Evolutionary conservation across 2,113 vertebrate genomes (phyloP).

Genomic region (Archilochus colubris): DNA sequence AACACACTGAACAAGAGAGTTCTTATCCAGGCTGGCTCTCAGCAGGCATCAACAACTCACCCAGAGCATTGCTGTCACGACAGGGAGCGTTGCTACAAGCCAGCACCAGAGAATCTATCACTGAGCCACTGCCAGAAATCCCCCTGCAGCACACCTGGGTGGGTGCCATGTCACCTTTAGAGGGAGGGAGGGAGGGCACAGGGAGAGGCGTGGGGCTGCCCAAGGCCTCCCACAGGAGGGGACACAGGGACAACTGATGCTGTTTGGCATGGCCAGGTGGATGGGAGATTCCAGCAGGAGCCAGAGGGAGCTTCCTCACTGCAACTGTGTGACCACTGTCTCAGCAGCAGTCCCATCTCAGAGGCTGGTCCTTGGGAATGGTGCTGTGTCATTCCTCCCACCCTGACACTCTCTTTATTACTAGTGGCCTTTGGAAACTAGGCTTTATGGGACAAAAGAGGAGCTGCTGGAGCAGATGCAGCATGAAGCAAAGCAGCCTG

Average conservation of each 20-base stretch:
- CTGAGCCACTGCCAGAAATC: background rate
- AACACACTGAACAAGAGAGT: background rate
- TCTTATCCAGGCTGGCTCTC: background rate
- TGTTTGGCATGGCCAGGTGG: fast-evolving
- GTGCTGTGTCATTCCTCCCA: background rate
- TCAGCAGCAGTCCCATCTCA: background rate
- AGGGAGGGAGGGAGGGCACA: background rate
- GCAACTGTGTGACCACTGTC: fast-evolving
- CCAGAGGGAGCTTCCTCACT: background rate
- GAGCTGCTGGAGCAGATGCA: background rate
- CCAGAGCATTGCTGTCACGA: no score
- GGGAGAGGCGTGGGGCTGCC: no score
- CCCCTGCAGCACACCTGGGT: background rate
- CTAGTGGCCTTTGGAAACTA: background rate
- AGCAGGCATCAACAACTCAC: background rate
- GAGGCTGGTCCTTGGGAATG: background rate
- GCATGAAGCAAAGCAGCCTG: background rate
- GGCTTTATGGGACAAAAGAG: background rate
- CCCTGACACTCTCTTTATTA: background rate
- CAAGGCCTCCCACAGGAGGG: background rate
- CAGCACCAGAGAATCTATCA: fast-evolving
- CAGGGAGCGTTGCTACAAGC: background rate
- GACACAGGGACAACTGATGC: no score
- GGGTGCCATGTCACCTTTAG: background rate
- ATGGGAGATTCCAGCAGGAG: background rate